Evolutionary conservation across 2,888 invertebrate genomes (phyloP), one percentile per base, ranked within the genome.

Genomic region (Tiphia femorata): DNA sequence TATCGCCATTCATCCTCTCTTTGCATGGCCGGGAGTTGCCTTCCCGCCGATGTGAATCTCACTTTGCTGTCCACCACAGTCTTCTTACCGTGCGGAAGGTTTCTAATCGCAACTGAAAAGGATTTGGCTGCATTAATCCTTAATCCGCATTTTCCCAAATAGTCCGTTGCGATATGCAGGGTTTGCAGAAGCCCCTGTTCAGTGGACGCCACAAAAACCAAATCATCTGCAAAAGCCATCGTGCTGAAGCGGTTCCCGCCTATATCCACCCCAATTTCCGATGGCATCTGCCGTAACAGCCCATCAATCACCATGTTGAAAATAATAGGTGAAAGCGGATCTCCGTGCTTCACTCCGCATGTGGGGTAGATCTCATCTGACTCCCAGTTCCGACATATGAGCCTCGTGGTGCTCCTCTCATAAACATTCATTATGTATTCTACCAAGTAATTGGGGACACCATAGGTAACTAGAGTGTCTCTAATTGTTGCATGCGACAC

Each of bases 1-100:
- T 75, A 79, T 27, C 68, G 61, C 74, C 75, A 78, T 5, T 67
- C 63, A 49, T n/a, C n/a, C n/a, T n/a, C n/a, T n/a, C n/a, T n/a
- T 0, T 57, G 29, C 19, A 53, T 38, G 17, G 53, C 57, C 14
- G 57, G 57, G 1, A 53, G 57, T 8, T 57, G 52, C 3, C 57
- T 6, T 0, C 19, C 29, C 2, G 43, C 43, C 23, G n/a, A 19
- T 3, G 43, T 49, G 1, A 53, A 20, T 6, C n/a, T 37, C 3
- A 7, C n/a, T 4, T 30, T 30, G 1, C 30, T 2, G n/a, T 52
- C 52, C 1, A 69, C 49, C 0, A 46, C 52, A 1, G 21, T 5
- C 27, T 60, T 62, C 48, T 68, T 62, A 3, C 42, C 37, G 2
- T 62, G 30, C 0, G 60, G 58, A 0, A 64, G 43, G 2, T 41